These are phyloP conservation scores for Drosophila arizonae DNA, from an alignment of 1,140 invertebrate species.

Conservation along the genomic window DNA sequence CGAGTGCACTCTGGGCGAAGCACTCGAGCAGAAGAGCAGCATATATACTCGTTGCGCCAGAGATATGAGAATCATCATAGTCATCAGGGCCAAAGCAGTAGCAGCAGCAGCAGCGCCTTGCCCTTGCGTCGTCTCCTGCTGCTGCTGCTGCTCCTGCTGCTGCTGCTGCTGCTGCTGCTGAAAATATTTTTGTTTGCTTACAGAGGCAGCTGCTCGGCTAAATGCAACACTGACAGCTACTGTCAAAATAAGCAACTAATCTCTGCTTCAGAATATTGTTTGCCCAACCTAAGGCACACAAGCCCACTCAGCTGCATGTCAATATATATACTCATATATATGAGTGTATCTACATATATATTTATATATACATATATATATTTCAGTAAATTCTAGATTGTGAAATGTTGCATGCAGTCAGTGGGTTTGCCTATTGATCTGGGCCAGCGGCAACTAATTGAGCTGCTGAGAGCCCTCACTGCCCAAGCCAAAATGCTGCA, in stretches of 20 bases:
- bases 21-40: slow-evolving; percentile 69
- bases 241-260: slow-evolving; percentile 79
- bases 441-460: slow-evolving; percentile 45
- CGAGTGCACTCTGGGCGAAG: slow-evolving; percentile 41
- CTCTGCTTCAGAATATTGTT: slow-evolving; percentile 68
- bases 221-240: slow-evolving; percentile 74
- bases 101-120: slow-evolving; percentile 25
- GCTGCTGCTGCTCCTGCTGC: background rate
- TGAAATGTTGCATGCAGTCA: slow-evolving; percentile 10
- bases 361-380: background rate
- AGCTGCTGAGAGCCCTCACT: slow-evolving; percentile 18
- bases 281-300: slow-evolving; percentile 28
- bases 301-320: background rate
- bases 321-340: background rate
- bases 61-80: slow-evolving; percentile 72
- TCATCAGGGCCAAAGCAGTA: slow-evolving; percentile 37
- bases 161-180: slow-evolving; percentile 21
- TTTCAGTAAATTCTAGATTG: slow-evolving; percentile 38
- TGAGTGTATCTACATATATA: background rate
- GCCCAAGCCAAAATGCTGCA: slow-evolving; percentile 8
- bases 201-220: slow-evolving; percentile 43
- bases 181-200: slow-evolving; percentile 62
- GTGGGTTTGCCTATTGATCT: slow-evolving; percentile 40
- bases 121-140: slow-evolving; percentile 1
- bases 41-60: slow-evolving; percentile 57